Percentiles rank a stretch among this genome's conserved stretches.
Conservation (phyloP, 2,113 vertebrate species). For the Pseudopipra pipra region DNA sequence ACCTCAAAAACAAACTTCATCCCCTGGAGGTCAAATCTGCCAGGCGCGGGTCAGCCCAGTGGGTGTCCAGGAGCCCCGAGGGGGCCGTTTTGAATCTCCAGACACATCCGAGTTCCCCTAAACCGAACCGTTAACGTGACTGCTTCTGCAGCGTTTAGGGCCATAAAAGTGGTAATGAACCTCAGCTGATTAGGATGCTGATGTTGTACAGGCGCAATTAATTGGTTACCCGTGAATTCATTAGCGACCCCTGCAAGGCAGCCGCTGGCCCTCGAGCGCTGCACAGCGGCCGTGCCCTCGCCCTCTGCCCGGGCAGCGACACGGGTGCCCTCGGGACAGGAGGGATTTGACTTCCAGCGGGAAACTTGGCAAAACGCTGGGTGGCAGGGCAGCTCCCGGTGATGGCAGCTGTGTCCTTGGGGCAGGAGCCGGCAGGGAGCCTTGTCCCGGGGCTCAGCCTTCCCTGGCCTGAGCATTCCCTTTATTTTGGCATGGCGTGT, state of each 20-base stretch:
- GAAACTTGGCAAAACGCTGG: not conserved
- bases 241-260: accelerated
- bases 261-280: accelerated
- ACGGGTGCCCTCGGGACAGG: not conserved
- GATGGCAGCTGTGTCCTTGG: not conserved
- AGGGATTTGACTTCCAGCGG: not conserved
- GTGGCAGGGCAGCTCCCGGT: not conserved
- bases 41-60: not conserved
- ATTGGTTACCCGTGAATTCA: not conserved
- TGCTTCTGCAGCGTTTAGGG: not conserved
- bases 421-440: not conserved
- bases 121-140: accelerated
- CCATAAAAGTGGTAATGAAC: not conserved
- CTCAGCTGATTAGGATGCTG: not conserved
- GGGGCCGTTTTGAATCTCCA: not conserved
- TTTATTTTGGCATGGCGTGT: not conserved
- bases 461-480: not conserved
- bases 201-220: not conserved
- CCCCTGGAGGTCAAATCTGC: accelerated
- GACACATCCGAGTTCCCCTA: not conserved
- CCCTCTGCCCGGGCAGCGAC: not conserved
- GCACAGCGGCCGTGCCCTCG: accelerated
- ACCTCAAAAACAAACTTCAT: not conserved
- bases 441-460: not conserved
- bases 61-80: not conserved